Percentiles rank a stretch among this genome's conserved stretches.
Evolutionary conservation across 1,140 invertebrate species (phyloP).

Genomic region (Prorops nasuta): DNA sequence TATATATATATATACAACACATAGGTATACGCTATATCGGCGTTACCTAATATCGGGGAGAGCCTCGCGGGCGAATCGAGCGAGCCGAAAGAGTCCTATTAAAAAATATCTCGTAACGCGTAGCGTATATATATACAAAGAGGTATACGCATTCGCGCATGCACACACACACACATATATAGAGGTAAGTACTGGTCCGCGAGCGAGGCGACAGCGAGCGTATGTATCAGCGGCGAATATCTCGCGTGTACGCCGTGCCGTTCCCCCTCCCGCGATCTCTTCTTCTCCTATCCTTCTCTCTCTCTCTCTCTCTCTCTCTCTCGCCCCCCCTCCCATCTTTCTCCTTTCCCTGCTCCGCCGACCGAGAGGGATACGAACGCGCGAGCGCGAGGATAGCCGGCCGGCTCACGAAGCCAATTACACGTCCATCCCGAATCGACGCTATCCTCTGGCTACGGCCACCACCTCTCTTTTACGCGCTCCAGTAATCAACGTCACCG

Average conservation of each 20-base stretch:
- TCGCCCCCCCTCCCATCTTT: slow-evolving; percentile 11
- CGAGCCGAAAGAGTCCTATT: too few species aligned
- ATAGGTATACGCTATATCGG: too few species aligned
- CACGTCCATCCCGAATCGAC: neutral
- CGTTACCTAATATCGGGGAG: too few species aligned
- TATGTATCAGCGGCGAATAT: slow-evolving; percentile 10
- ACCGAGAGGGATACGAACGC: neutral
- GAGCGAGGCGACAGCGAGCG: slow-evolving; percentile 11
- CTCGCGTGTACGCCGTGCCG: slow-evolving; percentile 20
- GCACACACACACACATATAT: too few species aligned
- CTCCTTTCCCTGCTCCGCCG: too few species aligned
- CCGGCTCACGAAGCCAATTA: neutral
- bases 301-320: neutral
- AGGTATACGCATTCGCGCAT: too few species aligned
- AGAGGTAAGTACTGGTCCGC: slow-evolving; percentile 1
- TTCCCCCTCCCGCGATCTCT: slow-evolving; percentile 7
- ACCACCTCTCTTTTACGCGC: too few species aligned
- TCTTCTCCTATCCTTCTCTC: neutral
- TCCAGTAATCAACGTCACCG: neutral
- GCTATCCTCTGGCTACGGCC: too few species aligned
- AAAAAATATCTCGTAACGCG: too few species aligned
- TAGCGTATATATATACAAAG: too few species aligned
- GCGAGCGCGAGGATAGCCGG: neutral
- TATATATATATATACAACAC: too few species aligned
- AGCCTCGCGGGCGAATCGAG: too few species aligned